These are phyloP conservation scores for Hyperopisus bebe DNA, from an alignment of 2,113 vertebrate species.

Conservation along the genomic window DNA sequence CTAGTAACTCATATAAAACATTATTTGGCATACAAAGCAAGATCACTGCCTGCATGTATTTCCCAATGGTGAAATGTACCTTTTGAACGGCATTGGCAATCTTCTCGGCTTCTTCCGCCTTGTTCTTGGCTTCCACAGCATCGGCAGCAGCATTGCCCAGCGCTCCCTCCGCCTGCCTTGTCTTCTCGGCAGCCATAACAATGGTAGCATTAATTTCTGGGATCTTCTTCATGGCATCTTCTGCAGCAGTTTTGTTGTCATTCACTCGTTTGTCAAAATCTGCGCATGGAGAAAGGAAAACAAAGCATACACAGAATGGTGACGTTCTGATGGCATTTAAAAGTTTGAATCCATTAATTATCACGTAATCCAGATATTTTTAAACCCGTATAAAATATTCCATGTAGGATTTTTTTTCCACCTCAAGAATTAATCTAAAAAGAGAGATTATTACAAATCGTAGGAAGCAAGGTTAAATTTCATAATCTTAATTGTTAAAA, in stretches of 20 bases:
- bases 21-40: not conserved
- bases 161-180: slow-evolving; percentile 69
- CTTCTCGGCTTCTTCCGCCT: slow-evolving; percentile 76
- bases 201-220: slow-evolving; percentile 82
- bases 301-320: not conserved
- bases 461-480: not conserved
- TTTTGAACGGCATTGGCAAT: slow-evolving; percentile 79
- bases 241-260: slow-evolving; percentile 92
- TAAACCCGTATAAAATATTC: not conserved
- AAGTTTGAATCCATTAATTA: not conserved
- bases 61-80: slow-evolving; percentile 48
- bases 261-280: slow-evolving; percentile 91
- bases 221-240: slow-evolving; percentile 82
- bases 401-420: not conserved
- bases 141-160: slow-evolving; percentile 79
- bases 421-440: not conserved
- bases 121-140: slow-evolving; percentile 75
- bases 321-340: not conserved
- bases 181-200: slow-evolving; percentile 79
- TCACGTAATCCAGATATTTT: not conserved
- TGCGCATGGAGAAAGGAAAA: slow-evolving; percentile 37
- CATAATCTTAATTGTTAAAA: not conserved
- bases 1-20: not conserved
- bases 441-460: not conserved
- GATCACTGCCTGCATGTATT: not conserved